Percentiles rank a stretch among this genome's conserved stretches.
Evolutionary conservation across 1,140 invertebrate genomes (phyloP).

Genomic region (Megalopta genalis): DNA sequence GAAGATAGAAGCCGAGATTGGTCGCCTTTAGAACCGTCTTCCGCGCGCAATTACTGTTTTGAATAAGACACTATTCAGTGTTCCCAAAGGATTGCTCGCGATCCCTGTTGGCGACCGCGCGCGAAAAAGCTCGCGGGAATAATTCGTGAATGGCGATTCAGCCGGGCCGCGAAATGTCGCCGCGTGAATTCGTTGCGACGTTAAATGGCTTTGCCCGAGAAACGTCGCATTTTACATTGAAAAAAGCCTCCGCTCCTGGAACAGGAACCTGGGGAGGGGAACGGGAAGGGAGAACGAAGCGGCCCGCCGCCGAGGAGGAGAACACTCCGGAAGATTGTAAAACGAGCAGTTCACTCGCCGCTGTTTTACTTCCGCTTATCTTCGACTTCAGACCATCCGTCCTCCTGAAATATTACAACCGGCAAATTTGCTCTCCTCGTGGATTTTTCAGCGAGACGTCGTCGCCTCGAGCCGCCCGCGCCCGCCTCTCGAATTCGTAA

Average conservation of each 20-base stretch:
- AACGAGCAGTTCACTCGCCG: constrained; percentile 33
- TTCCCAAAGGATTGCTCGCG: background rate
- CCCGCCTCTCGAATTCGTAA: background rate
- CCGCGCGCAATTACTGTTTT: background rate
- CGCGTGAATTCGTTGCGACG: constrained; percentile 17
- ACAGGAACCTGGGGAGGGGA: no score
- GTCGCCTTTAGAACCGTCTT: no score
- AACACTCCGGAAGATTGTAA: constrained; percentile 30
- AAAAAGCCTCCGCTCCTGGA: constrained; percentile 7
- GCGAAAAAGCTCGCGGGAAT: constrained; percentile 4
- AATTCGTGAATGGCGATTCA: constrained; percentile 29
- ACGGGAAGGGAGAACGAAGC: background rate
- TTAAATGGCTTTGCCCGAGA: constrained; percentile 30
- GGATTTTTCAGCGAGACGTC: constrained; percentile 4
- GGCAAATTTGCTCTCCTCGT: constrained; percentile 20
- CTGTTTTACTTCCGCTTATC: constrained; percentile 29
- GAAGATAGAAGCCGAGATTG: background rate
- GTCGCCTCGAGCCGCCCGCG: no score
- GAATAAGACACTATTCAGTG: background rate
- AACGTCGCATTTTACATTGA: constrained; percentile 28
- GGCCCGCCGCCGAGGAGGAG: background rate
- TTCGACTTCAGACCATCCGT: constrained; percentile 33
- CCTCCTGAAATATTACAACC: constrained; percentile 41
- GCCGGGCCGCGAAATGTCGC: constrained; percentile 8
- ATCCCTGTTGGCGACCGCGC: background rate